Percentiles rank a stretch among this genome's conserved stretches.
Evolutionary conservation across 2,888 invertebrate genomes (phyloP).

Genomic region (Thymelicus lineola): DNA sequence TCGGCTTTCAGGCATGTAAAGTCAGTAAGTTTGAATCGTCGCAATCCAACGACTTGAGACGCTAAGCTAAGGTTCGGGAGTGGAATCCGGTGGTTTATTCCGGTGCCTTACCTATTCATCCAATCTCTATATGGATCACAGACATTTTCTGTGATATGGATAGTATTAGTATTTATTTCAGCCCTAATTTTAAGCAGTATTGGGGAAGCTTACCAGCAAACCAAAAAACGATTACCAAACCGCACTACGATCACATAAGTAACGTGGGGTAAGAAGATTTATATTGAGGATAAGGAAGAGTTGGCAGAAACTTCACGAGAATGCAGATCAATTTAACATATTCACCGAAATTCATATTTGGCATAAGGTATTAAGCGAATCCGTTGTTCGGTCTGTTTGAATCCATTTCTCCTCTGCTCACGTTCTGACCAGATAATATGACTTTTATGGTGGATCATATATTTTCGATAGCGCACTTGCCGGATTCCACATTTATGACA

Average conservation of each 20-base stretch:
- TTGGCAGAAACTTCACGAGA: conserved; percentile 1
- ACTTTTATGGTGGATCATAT: conserved; percentile 29
- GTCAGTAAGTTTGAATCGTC: background rate
- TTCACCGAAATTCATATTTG: background rate
- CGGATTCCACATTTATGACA: background rate
- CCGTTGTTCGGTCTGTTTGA: background rate
- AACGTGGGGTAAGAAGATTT: background rate
- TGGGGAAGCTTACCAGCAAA: background rate
- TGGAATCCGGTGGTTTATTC: too few relatives aligned
- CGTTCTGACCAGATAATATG: conserved; percentile 28
- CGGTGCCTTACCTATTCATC: too few relatives aligned
- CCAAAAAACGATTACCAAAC: background rate
- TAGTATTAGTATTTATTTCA: too few relatives aligned
- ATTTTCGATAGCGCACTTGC: conserved; percentile 23
- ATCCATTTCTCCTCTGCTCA: background rate
- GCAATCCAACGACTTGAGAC: too few relatives aligned
- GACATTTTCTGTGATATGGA: too few relatives aligned
- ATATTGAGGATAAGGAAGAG: background rate
- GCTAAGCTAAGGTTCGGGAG: too few relatives aligned
- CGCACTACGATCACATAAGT: background rate
- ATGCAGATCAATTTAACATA: background rate
- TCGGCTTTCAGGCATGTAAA: background rate
- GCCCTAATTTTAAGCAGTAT: too few relatives aligned
- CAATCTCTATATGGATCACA: too few relatives aligned
- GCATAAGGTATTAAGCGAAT: too few relatives aligned